Evolutionary conservation across 1,140 invertebrate genomes (phyloP).

Genomic region (Lasioglossum albipes): DNA sequence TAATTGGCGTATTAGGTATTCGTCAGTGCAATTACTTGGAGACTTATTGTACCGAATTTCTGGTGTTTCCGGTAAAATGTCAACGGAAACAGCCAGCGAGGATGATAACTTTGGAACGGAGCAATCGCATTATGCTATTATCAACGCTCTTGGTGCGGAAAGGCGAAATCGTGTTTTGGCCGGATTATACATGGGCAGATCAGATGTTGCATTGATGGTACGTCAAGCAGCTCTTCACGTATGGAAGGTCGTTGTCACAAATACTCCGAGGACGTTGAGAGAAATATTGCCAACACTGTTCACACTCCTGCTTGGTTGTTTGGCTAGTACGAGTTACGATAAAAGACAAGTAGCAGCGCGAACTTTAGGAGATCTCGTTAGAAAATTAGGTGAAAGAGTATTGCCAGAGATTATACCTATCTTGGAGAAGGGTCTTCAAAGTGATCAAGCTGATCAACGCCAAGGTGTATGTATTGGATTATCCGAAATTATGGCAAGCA

Average conservation of each 20-base stretch:
- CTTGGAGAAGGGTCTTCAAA: constrained; percentile 94
- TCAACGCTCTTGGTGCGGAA: constrained; percentile 92
- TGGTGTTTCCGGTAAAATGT: constrained; percentile 99
- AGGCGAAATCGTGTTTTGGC: constrained; percentile 95
- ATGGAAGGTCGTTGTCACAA: constrained; percentile 98
- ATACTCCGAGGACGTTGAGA: constrained; percentile 96
- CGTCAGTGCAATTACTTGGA: constrained; percentile 97
- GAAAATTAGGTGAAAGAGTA: constrained; percentile 98
- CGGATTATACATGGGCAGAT: constrained; percentile 98
- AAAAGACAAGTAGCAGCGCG: constrained; percentile 97
- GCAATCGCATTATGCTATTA: constrained; percentile 95
- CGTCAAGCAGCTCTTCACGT: constrained; percentile 98
- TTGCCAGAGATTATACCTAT: constrained; percentile 99
- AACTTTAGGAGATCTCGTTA: constrained; percentile 97
- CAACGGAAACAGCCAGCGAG: constrained; percentile 97
- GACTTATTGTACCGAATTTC: constrained; percentile 98
- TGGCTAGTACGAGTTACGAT: constrained; percentile 97
- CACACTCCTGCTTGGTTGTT: constrained; percentile 92
- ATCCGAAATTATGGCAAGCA: constrained; percentile 98
- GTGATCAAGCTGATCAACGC: constrained; percentile 93
- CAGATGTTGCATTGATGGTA: constrained; percentile 97
- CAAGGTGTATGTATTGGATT: constrained; percentile 99
- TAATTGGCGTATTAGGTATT: constrained; percentile 98
- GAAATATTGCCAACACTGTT: constrained; percentile 98
- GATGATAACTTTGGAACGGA: constrained; percentile 99